Conservation (phyloP, 2,888 invertebrate species). For the Leucozona laternaria region DNA sequence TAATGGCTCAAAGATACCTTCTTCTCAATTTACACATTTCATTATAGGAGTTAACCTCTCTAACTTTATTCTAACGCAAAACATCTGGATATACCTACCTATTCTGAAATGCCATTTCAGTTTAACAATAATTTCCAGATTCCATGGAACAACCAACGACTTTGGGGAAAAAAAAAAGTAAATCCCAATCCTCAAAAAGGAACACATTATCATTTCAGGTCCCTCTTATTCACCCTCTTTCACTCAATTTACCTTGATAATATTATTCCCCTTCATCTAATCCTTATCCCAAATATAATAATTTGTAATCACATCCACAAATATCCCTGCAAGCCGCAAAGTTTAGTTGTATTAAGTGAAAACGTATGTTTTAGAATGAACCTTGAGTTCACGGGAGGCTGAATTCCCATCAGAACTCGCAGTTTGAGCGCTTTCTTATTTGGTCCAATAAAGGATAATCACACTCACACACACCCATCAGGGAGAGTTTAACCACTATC, state of each 20-base stretch:
- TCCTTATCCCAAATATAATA: constrained; percentile 33
- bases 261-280: constrained; percentile 15
- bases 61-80: neutral
- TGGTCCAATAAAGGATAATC: constrained; percentile 73
- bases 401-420: constrained; percentile 14
- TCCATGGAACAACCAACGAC: neutral
- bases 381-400: neutral
- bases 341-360: constrained; percentile 64
- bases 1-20: no score
- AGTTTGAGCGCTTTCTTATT: constrained; percentile 56
- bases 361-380: constrained; percentile 38
- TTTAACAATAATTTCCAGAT: neutral
- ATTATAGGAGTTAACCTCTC: neutral
- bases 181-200: constrained; percentile 15
- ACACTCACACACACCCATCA: constrained; percentile 49
- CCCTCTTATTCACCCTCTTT: neutral
- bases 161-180: neutral
- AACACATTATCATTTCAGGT: constrained; percentile 45
- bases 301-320: constrained; percentile 49
- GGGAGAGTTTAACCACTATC: constrained; percentile 46
- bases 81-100: neutral
- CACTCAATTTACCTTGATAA: constrained; percentile 19
- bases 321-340: constrained; percentile 44
- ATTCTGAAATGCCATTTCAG: neutral
- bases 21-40: no score